phyloP scores from a whole-genome alignment of 2,113 vertebrate species.

The Vombatus ursinus region DNA sequence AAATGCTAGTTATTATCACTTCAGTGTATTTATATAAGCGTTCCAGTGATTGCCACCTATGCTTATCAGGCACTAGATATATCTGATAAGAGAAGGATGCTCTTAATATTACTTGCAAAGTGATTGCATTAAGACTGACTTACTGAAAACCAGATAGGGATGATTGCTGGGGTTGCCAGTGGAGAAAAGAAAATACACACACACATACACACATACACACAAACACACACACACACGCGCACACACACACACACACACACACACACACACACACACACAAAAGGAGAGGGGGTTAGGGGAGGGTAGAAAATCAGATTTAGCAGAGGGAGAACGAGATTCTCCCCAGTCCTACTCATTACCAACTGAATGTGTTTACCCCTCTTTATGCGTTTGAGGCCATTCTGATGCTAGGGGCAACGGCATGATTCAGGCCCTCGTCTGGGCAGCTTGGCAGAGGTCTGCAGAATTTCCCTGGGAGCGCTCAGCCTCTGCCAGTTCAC shows the following conservation, averaged over 20 bases:
- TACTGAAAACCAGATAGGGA: background rate
- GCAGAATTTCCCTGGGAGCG: constrained; percentile 68
- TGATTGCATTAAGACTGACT: background rate
- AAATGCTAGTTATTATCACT: background rate
- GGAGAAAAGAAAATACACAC: background rate
- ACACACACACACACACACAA: too few relatives aligned
- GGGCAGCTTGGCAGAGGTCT: constrained; percentile 64
- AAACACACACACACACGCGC: too few relatives aligned
- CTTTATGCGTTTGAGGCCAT: constrained; percentile 1
- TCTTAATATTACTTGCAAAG: background rate
- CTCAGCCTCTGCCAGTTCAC: constrained; percentile 70
- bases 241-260: too few relatives aligned
- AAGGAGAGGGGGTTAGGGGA: background rate
- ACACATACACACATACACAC: too few relatives aligned
- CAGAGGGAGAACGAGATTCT: background rate
- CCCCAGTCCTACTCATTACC: background rate
- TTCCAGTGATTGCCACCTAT: background rate
- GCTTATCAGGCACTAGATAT: background rate
- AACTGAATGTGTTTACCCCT: constrained; percentile 32
- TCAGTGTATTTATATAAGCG: background rate
- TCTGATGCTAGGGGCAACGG: fast-evolving
- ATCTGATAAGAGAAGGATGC: background rate
- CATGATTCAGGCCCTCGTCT: constrained; percentile 25
- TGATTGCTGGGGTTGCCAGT: background rate
- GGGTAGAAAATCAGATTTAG: background rate